These are phyloP conservation scores for Oryzias javanicus DNA, from an alignment of 2,113 vertebrate species.

Conservation along the genomic window DNA sequence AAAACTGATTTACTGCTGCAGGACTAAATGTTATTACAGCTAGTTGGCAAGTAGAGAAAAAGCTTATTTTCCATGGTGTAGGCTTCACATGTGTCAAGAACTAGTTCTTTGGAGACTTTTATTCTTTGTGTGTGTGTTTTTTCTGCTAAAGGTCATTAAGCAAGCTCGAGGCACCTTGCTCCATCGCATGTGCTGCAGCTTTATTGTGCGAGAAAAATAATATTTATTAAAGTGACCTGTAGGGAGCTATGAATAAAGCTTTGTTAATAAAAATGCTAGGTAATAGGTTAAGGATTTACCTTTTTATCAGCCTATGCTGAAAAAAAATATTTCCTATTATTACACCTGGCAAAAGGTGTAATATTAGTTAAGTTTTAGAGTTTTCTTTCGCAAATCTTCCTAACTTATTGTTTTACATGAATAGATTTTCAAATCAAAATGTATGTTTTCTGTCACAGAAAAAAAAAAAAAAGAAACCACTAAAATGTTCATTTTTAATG, in stretches of 20 bases:
- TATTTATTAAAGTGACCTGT: slow-evolving; percentile 59
- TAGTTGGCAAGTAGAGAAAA: slow-evolving; percentile 47
- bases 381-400: too few species aligned
- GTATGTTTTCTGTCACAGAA: not conserved
- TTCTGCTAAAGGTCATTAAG: slow-evolving; percentile 50
- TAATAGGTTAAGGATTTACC: too few species aligned
- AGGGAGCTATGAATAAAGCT: slow-evolving; percentile 30
- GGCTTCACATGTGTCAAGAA: slow-evolving; percentile 59
- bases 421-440: slow-evolving; percentile 1
- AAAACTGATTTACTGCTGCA: slow-evolving; percentile 59
- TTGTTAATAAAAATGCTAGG: slow-evolving; percentile 17
- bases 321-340: too few species aligned
- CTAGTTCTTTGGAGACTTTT: slow-evolving; percentile 52
- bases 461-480: slow-evolving; percentile 24
- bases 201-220: slow-evolving; percentile 52
- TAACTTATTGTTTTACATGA: not conserved
- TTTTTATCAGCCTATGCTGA: too few species aligned
- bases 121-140: slow-evolving; percentile 45
- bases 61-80: slow-evolving; percentile 63
- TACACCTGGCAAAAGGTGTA: too few species aligned
- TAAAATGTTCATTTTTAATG: slow-evolving; percentile 4
- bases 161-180: slow-evolving; percentile 30
- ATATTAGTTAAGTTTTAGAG: too few species aligned
- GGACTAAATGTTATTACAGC: slow-evolving; percentile 54
- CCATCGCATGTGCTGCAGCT: slow-evolving; percentile 30